Evolutionary conservation across 1,140 invertebrate genomes (phyloP).

Genomic region (Drosophila miranda): DNA sequence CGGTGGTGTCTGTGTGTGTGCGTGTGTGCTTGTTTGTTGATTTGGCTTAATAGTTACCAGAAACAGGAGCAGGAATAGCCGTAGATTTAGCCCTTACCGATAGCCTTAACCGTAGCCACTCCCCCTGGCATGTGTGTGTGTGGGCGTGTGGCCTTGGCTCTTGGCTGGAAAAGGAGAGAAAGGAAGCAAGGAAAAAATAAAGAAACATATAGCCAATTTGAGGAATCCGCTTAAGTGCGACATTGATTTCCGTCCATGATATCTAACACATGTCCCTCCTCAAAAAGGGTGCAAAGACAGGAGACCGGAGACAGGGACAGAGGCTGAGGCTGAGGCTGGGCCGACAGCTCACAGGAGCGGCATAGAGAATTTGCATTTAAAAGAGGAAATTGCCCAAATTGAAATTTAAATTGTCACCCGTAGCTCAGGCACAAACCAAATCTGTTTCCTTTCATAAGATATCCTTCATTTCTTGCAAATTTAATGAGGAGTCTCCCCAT

Average conservation of each 20-base stretch:
- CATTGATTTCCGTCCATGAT: conserved; percentile 76
- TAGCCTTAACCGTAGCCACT: not conserved
- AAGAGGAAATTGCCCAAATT: conserved; percentile 22
- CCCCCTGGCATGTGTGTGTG: not conserved
- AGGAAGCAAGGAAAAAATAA: conserved; percentile 32
- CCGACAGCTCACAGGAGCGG: not conserved
- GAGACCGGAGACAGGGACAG: not conserved
- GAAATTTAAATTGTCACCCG: conserved; percentile 30
- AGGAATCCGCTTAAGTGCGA: conserved; percentile 78
- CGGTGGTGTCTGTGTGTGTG: conserved; percentile 43
- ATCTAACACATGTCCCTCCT: conserved; percentile 61
- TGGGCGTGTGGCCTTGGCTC: not conserved
- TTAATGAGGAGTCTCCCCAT: not conserved
- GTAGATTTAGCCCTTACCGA: not conserved
- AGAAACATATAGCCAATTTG: conserved; percentile 76
- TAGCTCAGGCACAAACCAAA: not conserved
- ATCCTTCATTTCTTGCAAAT: conserved; percentile 17
- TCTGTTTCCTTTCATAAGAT: not conserved
- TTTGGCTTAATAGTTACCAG: conserved; percentile 71
- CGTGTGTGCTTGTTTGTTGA: conserved; percentile 57
- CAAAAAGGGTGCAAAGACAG: conserved; percentile 3
- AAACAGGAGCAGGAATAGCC: conserved; percentile 13
- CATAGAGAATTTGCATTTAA: not conserved
- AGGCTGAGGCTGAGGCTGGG: too few relatives aligned
- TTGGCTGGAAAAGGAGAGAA: not conserved